Percentiles rank a stretch among this genome's conserved stretches.
These are phyloP conservation scores for Athene noctua DNA, from an alignment of 2,113 vertebrate genomes.

Conservation along the genomic window DNA sequence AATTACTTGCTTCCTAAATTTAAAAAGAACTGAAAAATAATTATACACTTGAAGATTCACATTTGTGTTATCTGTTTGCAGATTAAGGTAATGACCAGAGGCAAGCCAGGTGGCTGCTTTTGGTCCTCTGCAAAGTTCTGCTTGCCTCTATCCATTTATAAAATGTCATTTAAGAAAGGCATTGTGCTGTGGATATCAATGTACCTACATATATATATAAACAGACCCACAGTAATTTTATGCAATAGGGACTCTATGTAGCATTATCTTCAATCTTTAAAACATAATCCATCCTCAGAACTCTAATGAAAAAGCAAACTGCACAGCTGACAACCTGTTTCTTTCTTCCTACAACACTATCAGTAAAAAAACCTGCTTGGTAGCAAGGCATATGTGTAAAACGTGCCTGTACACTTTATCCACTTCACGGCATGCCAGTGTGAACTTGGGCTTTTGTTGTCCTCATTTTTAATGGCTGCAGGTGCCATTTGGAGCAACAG, in stretches of 20 bases:
- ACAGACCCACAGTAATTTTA: background rate
- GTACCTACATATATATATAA: background rate
- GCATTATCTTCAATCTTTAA: background rate
- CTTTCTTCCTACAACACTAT: background rate
- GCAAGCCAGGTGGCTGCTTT: background rate
- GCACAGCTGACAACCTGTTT: background rate
- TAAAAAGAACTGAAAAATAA: background rate
- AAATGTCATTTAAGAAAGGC: background rate
- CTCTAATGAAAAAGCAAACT: background rate
- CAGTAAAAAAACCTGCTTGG: background rate
- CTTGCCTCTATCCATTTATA: background rate
- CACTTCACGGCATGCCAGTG: background rate
- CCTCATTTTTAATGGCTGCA: background rate
- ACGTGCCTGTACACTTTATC: background rate
- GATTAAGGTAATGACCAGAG: background rate
- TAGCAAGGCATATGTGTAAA: background rate
- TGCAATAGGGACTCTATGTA: rapidly evolving
- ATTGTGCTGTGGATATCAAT: background rate
- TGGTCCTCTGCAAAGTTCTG: background rate
- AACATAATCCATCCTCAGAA: background rate
- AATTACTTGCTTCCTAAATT: background rate
- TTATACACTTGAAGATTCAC: background rate
- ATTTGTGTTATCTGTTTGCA: background rate
- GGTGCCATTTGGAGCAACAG: background rate
- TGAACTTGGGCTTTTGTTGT: background rate